Evolutionary conservation across 2,113 vertebrate species (phyloP), one percentile per base, ranked within the genome.

Genomic region (Anolis sagrei): DNA sequence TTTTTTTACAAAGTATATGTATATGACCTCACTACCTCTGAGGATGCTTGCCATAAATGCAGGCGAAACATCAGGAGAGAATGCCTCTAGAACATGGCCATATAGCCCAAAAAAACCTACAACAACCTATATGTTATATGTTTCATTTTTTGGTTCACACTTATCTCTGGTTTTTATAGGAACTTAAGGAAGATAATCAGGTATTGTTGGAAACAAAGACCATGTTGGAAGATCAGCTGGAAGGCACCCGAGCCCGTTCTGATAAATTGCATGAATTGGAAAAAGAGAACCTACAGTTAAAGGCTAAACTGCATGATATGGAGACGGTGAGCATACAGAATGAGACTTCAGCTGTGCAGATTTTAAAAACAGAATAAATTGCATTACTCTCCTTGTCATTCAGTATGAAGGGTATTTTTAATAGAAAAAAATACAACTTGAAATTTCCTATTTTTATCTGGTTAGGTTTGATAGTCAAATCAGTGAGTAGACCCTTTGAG

Each of bases 131-230:
- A 44, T 44, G 8, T 61, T 61, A 51, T 81, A 19, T 82, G 69
- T 3, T 14, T 39, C 4, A 44, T 2, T 79, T 4, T 80, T 48
- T 69, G 2, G 4, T 72, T 81, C 49, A 3, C 51, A 21, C 23
- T 83, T 81, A 29, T 92, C 2, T 34, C 79, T 80, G 16, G 91
- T 92, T 87, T 72, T 92, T 94, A 64, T 90, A 99, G 99, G 99
- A 99, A 87, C 94, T 99, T 90, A 99, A 99, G 93, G 99, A 99
- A 95, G 98, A 99, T 96, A 99, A 99, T 96, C 98, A 98, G 91
- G 97, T 99, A 87, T 94, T 99, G 91, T 92, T 99, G 91, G 99
- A 99, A 96, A 99, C 99, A 64, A 99, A 99, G 95, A 97, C 96
- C 21, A 99, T 99, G 99, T 93, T 99, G 95, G 98, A 98, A 95